A percentile compares a stretch with the other conserved stretches of the same genome.
phyloP scores from a whole-genome alignment of 2,113 vertebrate genomes.

The Rousettus leschenaultii region DNA sequence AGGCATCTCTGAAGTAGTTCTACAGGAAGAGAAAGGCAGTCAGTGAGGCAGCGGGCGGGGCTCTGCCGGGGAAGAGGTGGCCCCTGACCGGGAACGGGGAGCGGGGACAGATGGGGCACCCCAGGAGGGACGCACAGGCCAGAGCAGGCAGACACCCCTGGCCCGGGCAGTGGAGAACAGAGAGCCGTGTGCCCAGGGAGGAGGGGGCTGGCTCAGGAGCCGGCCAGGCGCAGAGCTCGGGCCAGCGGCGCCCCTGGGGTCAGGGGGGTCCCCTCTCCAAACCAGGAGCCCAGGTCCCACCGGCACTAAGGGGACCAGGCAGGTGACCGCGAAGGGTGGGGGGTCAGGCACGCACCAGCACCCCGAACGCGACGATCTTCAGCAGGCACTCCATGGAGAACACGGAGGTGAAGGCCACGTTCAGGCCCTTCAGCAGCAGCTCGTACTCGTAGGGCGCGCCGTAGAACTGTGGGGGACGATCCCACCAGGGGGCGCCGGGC shows the following conservation, averaged over 20 bases:
- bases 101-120: background rate
- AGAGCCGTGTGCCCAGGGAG: background rate
- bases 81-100: background rate
- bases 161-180: background rate
- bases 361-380: constrained; percentile 97
- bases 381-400: constrained; percentile 97
- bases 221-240: background rate
- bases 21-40: constrained; percentile 74
- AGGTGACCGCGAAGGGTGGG: too few species aligned
- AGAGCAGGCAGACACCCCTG: background rate
- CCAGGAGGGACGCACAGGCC: background rate
- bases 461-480: constrained; percentile 86
- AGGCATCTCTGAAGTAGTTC: constrained; percentile 98
- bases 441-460: constrained; percentile 92
- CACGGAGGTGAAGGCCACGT: constrained; percentile 95
- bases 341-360: constrained; percentile 85
- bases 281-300: background rate
- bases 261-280: background rate
- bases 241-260: background rate
- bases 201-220: background rate
- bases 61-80: background rate
- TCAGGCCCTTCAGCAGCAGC: constrained; percentile 95
- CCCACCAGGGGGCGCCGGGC: background rate
- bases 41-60: background rate
- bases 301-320: background rate